Base-by-base conservation (phyloP, 2,113 vertebrate species). In the Grammomys dolichurus region DNA sequence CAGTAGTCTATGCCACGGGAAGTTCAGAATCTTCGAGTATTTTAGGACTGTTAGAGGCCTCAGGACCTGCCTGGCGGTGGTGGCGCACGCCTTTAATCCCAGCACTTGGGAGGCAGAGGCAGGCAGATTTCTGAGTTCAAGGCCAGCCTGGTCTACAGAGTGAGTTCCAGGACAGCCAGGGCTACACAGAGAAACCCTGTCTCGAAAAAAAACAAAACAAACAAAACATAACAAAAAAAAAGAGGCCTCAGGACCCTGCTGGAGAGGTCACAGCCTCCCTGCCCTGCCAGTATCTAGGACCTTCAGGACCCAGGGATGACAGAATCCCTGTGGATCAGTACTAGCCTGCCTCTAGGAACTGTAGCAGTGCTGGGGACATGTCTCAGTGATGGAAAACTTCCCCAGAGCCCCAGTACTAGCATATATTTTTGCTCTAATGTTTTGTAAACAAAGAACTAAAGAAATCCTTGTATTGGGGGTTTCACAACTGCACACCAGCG, bases 401-500 rank as follows among this genome's bases (percentile, higher is more conserved):
- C 20, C 0, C 16, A 4, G 91, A 3, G 13, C 13, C 56, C 14
- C 3, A 22, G 20, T 13, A 10, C 31, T 26, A 5, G 19, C 51
- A 33, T 31, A 0, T 28, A 33, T 10, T 67, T 60, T 58, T 40
- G 1, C 33, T 56, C 26, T 51, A 4, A 5, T 6, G 26, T 85
- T 73, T 31, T 48, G 31, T 65, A 31, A 51, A 16, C 65, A 36
- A 17, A 36, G 7, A 48, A n/a, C 87, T 56, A 56, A 24, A 1
- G 70, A 3, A 84, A 26, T 43, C 22, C 54, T 54, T 72, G 33
- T 54, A 16, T 4, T n/a, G 86, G 26, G 3, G 28, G 19, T 0
- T 28, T 19, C 7, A 17, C 58, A 93, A 5, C 48, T 5, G 3
- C n/a, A 43, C 31, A 20, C 40, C 48, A 0, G 0, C 1, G 12